Base-by-base conservation (phyloP, 2,113 vertebrate genomes). In the Gambusia affinis region DNA sequence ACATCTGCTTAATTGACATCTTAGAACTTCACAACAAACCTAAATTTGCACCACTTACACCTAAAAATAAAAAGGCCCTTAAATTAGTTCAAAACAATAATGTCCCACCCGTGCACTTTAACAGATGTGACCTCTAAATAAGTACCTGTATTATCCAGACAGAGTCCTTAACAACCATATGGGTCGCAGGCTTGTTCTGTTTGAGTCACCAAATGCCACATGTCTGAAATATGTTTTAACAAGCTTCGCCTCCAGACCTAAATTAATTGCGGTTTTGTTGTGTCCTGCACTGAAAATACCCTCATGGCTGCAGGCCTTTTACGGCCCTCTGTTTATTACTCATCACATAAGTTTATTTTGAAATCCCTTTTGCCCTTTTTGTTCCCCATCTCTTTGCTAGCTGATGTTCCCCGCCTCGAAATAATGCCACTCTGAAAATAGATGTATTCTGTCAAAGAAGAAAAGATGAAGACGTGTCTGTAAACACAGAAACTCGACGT, bases 91-190 rank as follows among this genome's bases (percentile, higher is more conserved):
- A 35, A 12, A 62, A 35, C 4, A 76, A 84, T 78, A 80, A 44
- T 65, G 33, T 60, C 68, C 47, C 29, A 47, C 37, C 37, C 11
- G 3, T 60, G 60, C 72, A 19, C 67, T 71, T 1, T 14, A 82
- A 47, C 78, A 83, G 67, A 85, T 77, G 78, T 30, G 27, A 73
- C 65, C 37, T 74, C 54, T 60, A 83, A 87, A 82, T 83, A 33
- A 83, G 67, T 64, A 84, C 84, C 83, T 84, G 80, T 61, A 68
- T 72, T 67, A 77, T 39, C 77, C 84, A 85, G 72, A 87, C 68
- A 61, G 80, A 65, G 80, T 73, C 80, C 75, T 73, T 67, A 61
- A 62, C 61, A 83, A 60, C 76, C 80, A 85, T 84, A 84, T 82
- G 47, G 66, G 71, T 73, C 62, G 3, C 33, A 61, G 67, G 65